phyloP scores from a whole-genome alignment of 2,888 invertebrate genomes.

The Habroteleia sp. region DNA sequence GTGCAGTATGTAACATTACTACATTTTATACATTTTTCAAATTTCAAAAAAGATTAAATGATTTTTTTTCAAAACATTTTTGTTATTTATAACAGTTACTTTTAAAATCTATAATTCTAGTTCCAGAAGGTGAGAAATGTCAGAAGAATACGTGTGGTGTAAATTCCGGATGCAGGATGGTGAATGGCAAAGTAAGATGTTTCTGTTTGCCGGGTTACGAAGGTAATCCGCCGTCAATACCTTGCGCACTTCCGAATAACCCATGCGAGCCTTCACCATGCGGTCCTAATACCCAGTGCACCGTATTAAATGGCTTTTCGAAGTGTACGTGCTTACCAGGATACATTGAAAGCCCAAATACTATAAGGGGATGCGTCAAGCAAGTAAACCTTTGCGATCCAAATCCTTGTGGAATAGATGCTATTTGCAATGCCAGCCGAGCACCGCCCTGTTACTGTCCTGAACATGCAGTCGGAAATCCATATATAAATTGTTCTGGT shows the following conservation, averaged over 20 bases:
- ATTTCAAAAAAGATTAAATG: too few relatives aligned
- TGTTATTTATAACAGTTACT: too few relatives aligned
- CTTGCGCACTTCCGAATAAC: conserved; percentile 87
- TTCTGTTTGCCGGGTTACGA: conserved; percentile 94
- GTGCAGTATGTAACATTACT: too few relatives aligned
- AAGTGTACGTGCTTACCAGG: conserved; percentile 93
- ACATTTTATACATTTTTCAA: too few relatives aligned
- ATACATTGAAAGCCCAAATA: conserved; percentile 92
- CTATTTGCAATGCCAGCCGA: conserved; percentile 89
- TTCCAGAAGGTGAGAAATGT: conserved; percentile 93
- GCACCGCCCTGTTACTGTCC: conserved; percentile 93
- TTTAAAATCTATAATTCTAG: too few relatives aligned
- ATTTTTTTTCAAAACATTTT: too few relatives aligned
- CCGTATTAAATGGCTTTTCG: conserved; percentile 90
- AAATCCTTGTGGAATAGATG: conserved; percentile 89
- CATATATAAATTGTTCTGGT: conserved; percentile 88
- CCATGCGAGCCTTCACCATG: conserved; percentile 93
- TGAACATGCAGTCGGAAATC: conserved; percentile 90
- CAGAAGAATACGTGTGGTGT: conserved; percentile 92
- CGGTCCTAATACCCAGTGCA: conserved; percentile 93
- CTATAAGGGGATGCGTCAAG: conserved; percentile 91
- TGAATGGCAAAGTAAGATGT: conserved; percentile 89
- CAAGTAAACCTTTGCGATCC: conserved; percentile 91
- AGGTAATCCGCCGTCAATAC: conserved; percentile 89
- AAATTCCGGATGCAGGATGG: conserved; percentile 90